Percentiles rank a stretch among this genome's conserved stretches.
These are phyloP conservation scores for Oenanthe melanoleuca DNA, from an alignment of 2,113 vertebrate species.

Conservation along the genomic window DNA sequence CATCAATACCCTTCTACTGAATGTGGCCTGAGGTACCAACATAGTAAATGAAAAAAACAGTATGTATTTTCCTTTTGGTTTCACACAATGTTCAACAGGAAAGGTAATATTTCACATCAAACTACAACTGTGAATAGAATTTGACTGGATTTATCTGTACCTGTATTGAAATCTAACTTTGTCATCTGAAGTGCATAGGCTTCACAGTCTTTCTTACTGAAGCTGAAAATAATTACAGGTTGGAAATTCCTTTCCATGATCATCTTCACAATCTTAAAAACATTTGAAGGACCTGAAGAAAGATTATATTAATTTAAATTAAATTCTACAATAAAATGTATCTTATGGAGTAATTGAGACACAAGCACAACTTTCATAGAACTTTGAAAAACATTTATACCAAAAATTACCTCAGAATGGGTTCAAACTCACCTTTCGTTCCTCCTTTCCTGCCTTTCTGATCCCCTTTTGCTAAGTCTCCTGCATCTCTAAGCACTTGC, in stretches of 20 bases:
- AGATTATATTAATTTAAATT: background rate
- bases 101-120: background rate
- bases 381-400: background rate
- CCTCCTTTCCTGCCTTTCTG: conserved; percentile 92
- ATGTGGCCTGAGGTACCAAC: background rate
- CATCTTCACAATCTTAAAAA: conserved; percentile 99
- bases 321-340: background rate
- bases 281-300: conserved; percentile 90
- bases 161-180: conserved; percentile 96
- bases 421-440: conserved; percentile 85
- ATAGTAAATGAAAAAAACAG: background rate
- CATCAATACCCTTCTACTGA: background rate
- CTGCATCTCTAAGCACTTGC: conserved; percentile 93
- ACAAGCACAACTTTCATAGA: background rate
- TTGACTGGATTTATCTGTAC: conserved; percentile 58
- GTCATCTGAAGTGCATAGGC: conserved; percentile 97
- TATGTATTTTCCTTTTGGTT: background rate
- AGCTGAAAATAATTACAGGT: conserved; percentile 98
- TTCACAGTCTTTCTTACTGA: conserved; percentile 99
- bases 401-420: background rate
- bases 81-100: background rate
- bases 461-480: conserved; percentile 91
- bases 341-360: background rate
- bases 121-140: background rate
- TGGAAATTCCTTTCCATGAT: conserved; percentile 99